These are phyloP conservation scores for human (Homo sapiens) DNA, from an alignment of 2,113 vertebrate genomes.

Conservation along the genomic window GRCh38 chr21:40384501-40385000, in stretches of 20 bases:
- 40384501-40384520: no score
- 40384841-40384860: not conserved
- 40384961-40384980: not conserved
- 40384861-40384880: not conserved
- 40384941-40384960: not conserved
- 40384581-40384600: no score
- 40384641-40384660: fast-evolving
- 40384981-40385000: not conserved
- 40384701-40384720: fast-evolving
- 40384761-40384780: no score
- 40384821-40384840: fast-evolving
- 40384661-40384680: fast-evolving
- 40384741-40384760: fast-evolving
- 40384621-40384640: not conserved
- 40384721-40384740: fast-evolving
- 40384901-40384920: not conserved
- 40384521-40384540: no score
- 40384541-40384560: no score
- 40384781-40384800: fast-evolving
- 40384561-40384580: no score
- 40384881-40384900: not conserved
- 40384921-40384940: not conserved
- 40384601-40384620: no score
- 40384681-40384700: no score
- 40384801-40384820: not conserved